phyloP scores from a whole-genome alignment of 2,113 vertebrate species.

The Cheirogaleus medius region DNA sequence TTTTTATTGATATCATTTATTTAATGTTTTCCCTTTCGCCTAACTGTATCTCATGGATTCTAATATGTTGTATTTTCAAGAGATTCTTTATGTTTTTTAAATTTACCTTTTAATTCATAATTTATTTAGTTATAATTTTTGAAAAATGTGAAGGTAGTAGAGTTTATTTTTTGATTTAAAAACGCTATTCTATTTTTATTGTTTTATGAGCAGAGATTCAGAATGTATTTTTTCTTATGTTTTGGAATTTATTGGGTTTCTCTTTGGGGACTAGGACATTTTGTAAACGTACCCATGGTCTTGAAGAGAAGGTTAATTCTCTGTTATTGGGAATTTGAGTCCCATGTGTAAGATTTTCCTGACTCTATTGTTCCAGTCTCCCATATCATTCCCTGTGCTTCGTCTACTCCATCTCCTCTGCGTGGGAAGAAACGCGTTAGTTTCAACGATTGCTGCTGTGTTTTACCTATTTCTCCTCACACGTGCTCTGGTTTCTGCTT shows the following conservation, averaged over 20 bases:
- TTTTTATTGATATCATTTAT: not conserved
- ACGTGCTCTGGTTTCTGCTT: not conserved
- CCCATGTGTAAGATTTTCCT: not conserved
- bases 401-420: not conserved
- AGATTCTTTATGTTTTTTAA: not conserved
- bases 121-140: not conserved
- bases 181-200: not conserved
- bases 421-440: not conserved
- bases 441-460: accelerated
- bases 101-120: not conserved
- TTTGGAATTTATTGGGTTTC: not conserved
- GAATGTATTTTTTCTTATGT: not conserved
- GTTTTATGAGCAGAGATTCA: not conserved
- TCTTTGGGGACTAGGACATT: not conserved
- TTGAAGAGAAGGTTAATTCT: not conserved
- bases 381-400: accelerated
- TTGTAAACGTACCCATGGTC: too few relatives aligned
- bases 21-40: not conserved
- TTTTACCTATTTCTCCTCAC: not conserved
- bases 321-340: not conserved
- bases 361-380: not conserved
- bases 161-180: not conserved
- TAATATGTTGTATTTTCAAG: not conserved
- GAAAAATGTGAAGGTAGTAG: not conserved
- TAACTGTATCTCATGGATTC: not conserved